A percentile compares a stretch with the other conserved stretches of the same genome.
Conservation (phyloP, 1,140 invertebrate genomes). For the Drosophila lini region DNA sequence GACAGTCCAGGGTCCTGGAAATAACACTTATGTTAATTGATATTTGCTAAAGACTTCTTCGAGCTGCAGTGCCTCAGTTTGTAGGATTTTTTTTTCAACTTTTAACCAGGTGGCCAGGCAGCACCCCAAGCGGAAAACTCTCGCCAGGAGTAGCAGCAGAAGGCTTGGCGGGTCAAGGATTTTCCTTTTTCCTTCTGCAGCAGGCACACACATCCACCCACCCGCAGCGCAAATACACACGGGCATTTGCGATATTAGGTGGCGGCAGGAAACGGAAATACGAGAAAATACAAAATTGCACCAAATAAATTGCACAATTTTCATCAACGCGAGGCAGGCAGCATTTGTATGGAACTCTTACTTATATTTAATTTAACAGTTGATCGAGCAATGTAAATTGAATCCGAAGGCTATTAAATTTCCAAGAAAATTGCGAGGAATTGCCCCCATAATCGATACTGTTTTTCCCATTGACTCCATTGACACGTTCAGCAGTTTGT, state of each 20-base stretch:
- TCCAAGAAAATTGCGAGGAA: slow-evolving; percentile 7
- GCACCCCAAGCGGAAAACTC: slow-evolving; percentile 29
- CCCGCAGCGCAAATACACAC: slow-evolving; percentile 12
- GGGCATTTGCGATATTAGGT: slow-evolving; percentile 7
- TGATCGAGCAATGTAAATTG: slow-evolving; percentile 20
- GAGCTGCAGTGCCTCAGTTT: slow-evolving; percentile 3
- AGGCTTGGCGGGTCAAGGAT: slow-evolving; percentile 48
- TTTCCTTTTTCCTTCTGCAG: slow-evolving; percentile 25
- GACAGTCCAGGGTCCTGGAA: slow-evolving; percentile 1
- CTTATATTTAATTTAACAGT: slow-evolving; percentile 7
- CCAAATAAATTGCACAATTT: slow-evolving; percentile 30
- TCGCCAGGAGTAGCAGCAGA: slow-evolving; percentile 5
- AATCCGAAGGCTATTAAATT: slow-evolving; percentile 2
- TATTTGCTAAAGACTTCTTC: slow-evolving; percentile 42
- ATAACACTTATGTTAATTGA: slow-evolving; percentile 64
- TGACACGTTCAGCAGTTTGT: slow-evolving; percentile 19
- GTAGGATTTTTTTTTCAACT: not conserved
- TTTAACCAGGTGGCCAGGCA: slow-evolving; percentile 15
- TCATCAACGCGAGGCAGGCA: not conserved
- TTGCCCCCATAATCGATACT: slow-evolving; percentile 20
- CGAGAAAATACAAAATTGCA: slow-evolving; percentile 27
- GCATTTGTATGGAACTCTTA: not conserved
- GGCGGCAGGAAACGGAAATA: slow-evolving; percentile 28
- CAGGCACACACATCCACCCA: not conserved
- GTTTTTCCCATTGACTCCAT: slow-evolving; percentile 15